Evolutionary conservation across 2,797 vertebrate genomes (phyloP).

Genomic region (Lacerta agilis): DNA sequence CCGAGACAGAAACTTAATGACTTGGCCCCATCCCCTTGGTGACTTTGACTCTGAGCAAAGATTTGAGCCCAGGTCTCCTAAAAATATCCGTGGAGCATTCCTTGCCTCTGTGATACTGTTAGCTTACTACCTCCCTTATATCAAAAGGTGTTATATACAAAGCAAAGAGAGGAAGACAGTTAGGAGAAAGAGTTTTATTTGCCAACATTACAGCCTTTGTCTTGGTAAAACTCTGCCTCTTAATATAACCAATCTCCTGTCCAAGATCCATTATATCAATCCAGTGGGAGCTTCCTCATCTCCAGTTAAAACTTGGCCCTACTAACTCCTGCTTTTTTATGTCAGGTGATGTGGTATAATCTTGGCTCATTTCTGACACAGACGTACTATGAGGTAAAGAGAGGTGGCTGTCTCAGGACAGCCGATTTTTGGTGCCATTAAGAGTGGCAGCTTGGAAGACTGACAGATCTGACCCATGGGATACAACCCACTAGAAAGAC

Average conservation of each 20-base stretch:
- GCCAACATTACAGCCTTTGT: not conserved
- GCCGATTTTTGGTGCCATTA: not conserved
- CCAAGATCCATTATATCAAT: slow-evolving; percentile 18
- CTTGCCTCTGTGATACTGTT: not conserved
- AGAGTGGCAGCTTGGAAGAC: not conserved
- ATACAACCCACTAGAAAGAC: not conserved
- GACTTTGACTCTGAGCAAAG: not conserved
- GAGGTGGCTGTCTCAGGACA: not conserved
- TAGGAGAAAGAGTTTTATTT: not conserved
- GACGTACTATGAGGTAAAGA: not conserved
- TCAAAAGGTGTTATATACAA: not conserved
- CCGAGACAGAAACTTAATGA: not conserved
- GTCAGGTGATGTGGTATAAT: not conserved
- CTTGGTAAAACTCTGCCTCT: not conserved
- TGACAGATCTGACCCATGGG: not conserved
- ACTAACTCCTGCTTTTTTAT: not conserved
- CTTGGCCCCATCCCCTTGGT: not conserved
- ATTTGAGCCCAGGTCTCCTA: not conserved
- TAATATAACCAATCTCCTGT: not conserved
- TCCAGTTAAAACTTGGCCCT: not conserved
- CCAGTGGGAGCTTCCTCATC: not conserved
- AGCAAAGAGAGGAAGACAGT: not conserved
- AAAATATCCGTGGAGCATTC: not conserved
- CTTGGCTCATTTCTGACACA: not conserved
- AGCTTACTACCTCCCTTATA: not conserved